Percentiles rank a stretch among this genome's conserved stretches.
These are phyloP conservation scores for Eunapius fragilis DNA, from an alignment of 37 sponge, comb jelly and placozoan species.

Conservation along the genomic window DNA sequence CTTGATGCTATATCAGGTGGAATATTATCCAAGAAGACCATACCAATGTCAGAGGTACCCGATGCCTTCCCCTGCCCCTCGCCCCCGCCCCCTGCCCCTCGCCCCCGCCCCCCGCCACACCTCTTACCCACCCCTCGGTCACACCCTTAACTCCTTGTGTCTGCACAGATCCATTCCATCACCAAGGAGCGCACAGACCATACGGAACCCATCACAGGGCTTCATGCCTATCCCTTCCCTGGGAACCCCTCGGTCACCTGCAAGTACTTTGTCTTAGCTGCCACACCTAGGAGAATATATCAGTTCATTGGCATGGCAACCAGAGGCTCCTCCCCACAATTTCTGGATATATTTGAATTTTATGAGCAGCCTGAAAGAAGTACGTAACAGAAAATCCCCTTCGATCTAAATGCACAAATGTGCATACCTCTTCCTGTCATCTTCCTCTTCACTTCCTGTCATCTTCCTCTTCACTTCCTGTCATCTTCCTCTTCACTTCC, in stretches of 20 bases:
- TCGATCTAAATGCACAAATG: background rate
- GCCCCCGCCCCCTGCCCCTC: no score
- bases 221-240: slow-evolving; percentile 49
- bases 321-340: slow-evolving; percentile 23
- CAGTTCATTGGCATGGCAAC: slow-evolving; percentile 81
- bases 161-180: slow-evolving; percentile 31
- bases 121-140: background rate
- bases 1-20: slow-evolving; percentile 26
- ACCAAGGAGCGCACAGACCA: slow-evolving; percentile 49
- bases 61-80: no score
- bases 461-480: background rate
- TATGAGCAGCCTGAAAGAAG: slow-evolving; percentile 4
- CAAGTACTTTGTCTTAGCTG: slow-evolving; percentile 64
- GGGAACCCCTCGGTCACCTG: background rate
- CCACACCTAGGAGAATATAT: slow-evolving; percentile 78
- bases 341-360: slow-evolving; percentile 37
- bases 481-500: background rate
- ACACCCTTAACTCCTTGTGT: background rate
- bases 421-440: slow-evolving; percentile 6
- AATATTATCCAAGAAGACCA: slow-evolving; percentile 21
- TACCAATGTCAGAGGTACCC: slow-evolving; percentile 24
- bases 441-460: background rate
- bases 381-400: background rate
- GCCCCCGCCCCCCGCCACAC: no score
- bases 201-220: slow-evolving; percentile 57